Evolutionary conservation across 2,113 vertebrate genomes (phyloP).

Genomic region (Perca fluviatilis): DNA sequence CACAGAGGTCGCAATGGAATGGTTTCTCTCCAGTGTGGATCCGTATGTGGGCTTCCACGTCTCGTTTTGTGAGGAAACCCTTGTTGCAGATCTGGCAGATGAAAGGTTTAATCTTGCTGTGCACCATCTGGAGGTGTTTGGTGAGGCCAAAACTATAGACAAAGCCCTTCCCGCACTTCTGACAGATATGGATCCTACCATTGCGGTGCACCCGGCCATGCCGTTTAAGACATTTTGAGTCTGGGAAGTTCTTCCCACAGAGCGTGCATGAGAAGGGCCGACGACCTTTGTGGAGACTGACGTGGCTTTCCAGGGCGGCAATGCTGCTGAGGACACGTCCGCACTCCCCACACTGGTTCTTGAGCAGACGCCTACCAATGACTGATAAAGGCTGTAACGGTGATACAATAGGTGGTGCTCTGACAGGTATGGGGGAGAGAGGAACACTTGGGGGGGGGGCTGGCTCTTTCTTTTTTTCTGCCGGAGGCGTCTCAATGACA

Average conservation of each 20-base stretch:
- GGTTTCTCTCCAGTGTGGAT: slow-evolving; percentile 89
- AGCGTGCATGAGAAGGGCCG: slow-evolving; percentile 76
- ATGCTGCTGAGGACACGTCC: slow-evolving; percentile 78
- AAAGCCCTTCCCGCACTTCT: slow-evolving; percentile 82
- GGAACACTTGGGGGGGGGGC: slow-evolving; percentile 28
- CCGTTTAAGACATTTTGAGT: slow-evolving; percentile 75
- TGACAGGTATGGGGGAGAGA: slow-evolving; percentile 25
- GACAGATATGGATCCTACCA: slow-evolving; percentile 78
- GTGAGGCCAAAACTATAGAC: slow-evolving; percentile 80
- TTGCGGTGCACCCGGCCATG: slow-evolving; percentile 80
- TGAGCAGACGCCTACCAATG: slow-evolving; percentile 66
- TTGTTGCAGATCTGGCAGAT: slow-evolving; percentile 81
- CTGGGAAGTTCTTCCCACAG: slow-evolving; percentile 80
- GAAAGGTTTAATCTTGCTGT: slow-evolving; percentile 77
- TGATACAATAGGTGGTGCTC: slow-evolving; percentile 54
- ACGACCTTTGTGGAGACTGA: slow-evolving; percentile 73
- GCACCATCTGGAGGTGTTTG: slow-evolving; percentile 81
- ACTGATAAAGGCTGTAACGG: slow-evolving; percentile 71
- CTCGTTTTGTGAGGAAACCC: slow-evolving; percentile 76
- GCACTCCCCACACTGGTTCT: slow-evolving; percentile 82
- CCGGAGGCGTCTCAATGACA: background rate
- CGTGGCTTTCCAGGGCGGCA: slow-evolving; percentile 78
- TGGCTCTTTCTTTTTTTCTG: slow-evolving; percentile 8
- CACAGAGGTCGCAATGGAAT: slow-evolving; percentile 86
- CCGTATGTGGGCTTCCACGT: slow-evolving; percentile 83